Percentiles rank a stretch among this genome's conserved stretches.
Evolutionary conservation across 2,888 invertebrate species (phyloP).

Genomic region (Tetrapedia diversipes): DNA sequence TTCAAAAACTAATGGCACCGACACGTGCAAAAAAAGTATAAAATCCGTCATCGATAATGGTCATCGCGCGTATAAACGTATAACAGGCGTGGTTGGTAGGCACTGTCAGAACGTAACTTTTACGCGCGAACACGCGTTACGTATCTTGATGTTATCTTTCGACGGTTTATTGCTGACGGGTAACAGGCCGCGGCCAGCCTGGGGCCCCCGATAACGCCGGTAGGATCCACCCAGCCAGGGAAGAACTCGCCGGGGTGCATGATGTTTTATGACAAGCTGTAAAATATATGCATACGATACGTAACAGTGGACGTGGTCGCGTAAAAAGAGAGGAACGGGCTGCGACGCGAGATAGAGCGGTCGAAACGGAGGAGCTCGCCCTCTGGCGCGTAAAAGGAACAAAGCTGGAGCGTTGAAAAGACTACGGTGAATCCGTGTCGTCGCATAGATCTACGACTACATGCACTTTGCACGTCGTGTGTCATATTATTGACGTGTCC

Average conservation of each 20-base stretch:
- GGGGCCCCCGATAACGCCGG: constrained; percentile 46
- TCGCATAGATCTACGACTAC: no score
- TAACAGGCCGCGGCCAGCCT: constrained; percentile 30
- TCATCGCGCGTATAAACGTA: no score
- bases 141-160: constrained; percentile 61
- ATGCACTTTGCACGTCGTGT: no score
- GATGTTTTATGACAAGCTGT: constrained; percentile 61
- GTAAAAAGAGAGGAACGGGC: constrained; percentile 30
- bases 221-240: constrained; percentile 10
- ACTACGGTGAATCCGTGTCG: no score
- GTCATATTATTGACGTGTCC: no score
- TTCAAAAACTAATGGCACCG: no score
- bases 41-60: no score
- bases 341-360: background rate
- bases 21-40: no score
- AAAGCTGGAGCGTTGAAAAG: background rate
- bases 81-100: background rate
- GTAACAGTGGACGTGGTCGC: constrained; percentile 43
- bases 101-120: constrained; percentile 35
- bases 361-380: background rate
- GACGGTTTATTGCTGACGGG: constrained; percentile 54
- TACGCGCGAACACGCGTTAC: constrained; percentile 50
- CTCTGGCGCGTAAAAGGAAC: background rate
- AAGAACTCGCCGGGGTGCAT: constrained; percentile 17
- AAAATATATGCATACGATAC: constrained; percentile 64